Percentiles rank a stretch among this genome's conserved stretches.
Conservation (phyloP, 1,140 invertebrate genomes). For the Hermetia illucens region DNA sequence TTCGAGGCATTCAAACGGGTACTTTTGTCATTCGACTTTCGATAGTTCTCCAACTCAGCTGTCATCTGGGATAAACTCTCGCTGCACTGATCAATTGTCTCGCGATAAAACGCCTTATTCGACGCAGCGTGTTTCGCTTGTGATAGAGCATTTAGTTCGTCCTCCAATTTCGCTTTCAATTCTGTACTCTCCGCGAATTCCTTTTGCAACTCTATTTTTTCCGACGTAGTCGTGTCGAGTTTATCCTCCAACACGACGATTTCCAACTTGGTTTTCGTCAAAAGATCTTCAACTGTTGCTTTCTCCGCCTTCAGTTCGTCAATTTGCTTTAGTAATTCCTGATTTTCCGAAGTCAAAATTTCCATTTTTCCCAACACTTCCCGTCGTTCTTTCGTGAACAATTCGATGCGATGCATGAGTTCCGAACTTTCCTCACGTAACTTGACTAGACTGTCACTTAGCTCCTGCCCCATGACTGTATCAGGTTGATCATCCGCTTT, state of each 20-base stretch:
- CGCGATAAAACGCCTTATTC: too few species aligned
- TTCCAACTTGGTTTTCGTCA: background rate
- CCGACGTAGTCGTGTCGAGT: constrained; percentile 15
- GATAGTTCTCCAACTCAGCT: constrained; percentile 24
- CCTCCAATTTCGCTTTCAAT: background rate
- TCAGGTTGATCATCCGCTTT: constrained; percentile 10
- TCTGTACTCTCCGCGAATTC: constrained; percentile 7
- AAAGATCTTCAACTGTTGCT: constrained; percentile 29
- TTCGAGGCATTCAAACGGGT: constrained; percentile 25
- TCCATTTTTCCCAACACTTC: constrained; percentile 56
- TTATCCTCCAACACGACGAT: constrained; percentile 17
- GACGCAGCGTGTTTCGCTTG: too few species aligned
- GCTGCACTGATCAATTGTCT: too few species aligned
- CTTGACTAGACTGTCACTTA: constrained; percentile 37
- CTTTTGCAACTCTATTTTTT: constrained; percentile 9
- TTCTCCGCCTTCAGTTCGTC: constrained; percentile 42
- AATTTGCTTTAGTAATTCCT: constrained; percentile 34
- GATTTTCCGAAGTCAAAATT: constrained; percentile 44
- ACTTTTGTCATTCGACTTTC: constrained; percentile 21
- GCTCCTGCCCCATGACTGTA: constrained; percentile 27
- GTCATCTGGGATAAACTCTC: constrained; percentile 18
- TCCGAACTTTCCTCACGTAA: constrained; percentile 41
- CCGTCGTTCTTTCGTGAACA: constrained; percentile 44
- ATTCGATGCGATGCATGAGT: constrained; percentile 48
- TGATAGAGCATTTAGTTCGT: too few species aligned